Evolutionary conservation across 2,113 vertebrate genomes (phyloP), one percentile per base, ranked within the genome.

Genomic region (Rhinogobius similis): DNA sequence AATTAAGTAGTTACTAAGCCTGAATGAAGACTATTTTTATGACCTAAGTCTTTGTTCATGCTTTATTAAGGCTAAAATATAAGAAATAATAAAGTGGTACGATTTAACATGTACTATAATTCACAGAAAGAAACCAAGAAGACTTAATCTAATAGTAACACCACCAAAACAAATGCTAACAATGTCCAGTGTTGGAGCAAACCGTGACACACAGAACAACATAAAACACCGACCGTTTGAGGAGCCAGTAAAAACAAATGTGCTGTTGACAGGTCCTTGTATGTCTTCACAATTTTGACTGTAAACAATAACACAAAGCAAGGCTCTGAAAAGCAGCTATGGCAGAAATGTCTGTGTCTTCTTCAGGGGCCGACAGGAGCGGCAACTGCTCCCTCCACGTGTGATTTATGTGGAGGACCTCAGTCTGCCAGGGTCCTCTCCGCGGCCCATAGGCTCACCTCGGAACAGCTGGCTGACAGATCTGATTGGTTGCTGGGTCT

Each of bases 401-500:
- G 66, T 87, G 84, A 88, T 91, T 89, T 89, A 91, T 83, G 66
- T 69, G 44, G 52, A 32, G 27, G 66, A 48, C 68, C 75, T 10
- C 41, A 38, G 77, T 83, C 84, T 78, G 73, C 59, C 77, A 62
- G 79, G 75, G 52, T 73, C 66, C 73, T 78, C 68, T 71, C 73
- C 32, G 29, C 27, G 29, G 66, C 74, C 81, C 84, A 88, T 81
- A 82, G 85, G 87, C 76, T 82, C 76, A 76, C 67, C 75, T 83
- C 72, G 18, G 65, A 87, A 90, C 90, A 92, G 89, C 90, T 91
- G 91, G 86, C 68, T 43, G 44, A 79, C 78, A 82, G 65, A 83
- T 85, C 77, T 90, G 86, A 90, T 82, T 88, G 84, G 83, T 71
- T 79, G 73, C 85, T 79, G 72, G 67, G 64, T 65, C 56, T 41